Conservation (phyloP, 2,888 invertebrate genomes). For the Salticus scenicus region DNA sequence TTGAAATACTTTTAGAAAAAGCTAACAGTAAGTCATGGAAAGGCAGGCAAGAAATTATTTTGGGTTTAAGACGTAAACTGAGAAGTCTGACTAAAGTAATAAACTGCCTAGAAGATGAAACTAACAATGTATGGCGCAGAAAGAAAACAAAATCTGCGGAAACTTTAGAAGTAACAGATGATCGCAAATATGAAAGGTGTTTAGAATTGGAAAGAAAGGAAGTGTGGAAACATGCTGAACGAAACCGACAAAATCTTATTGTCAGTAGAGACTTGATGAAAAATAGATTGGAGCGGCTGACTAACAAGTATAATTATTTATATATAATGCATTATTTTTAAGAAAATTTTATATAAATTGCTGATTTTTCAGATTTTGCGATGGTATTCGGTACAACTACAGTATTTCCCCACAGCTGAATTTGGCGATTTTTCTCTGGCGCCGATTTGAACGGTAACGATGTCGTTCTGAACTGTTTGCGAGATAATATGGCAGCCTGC, state of each 20-base stretch:
- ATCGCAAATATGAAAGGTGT: slow-evolving; percentile 12
- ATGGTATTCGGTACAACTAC: no score
- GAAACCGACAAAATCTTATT: background rate
- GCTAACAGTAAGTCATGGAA: slow-evolving; percentile 1
- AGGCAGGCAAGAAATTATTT: slow-evolving; percentile 18
- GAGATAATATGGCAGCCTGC: no score
- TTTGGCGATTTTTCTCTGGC: no score
- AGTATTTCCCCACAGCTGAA: no score
- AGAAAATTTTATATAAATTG: no score
- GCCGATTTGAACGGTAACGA: no score
- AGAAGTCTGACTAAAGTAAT: background rate
- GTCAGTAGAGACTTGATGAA: slow-evolving; percentile 9
- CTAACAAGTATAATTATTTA: slow-evolving; percentile 15
- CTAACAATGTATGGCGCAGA: background rate
- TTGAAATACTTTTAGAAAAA: slow-evolving; percentile 16
- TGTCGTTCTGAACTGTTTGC: no score
- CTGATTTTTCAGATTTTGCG: no score
- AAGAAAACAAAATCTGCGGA: background rate
- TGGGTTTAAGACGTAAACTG: slow-evolving; percentile 12
- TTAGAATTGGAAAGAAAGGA: slow-evolving; percentile 5
- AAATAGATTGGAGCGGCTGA: background rate
- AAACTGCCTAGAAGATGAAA: background rate
- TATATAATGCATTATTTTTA: no score
- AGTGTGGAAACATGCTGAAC: background rate
- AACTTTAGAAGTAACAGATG: slow-evolving; percentile 15